These are phyloP conservation scores for Meda fulgida DNA, from an alignment of 2,797 vertebrate genomes.

Conservation along the genomic window DNA sequence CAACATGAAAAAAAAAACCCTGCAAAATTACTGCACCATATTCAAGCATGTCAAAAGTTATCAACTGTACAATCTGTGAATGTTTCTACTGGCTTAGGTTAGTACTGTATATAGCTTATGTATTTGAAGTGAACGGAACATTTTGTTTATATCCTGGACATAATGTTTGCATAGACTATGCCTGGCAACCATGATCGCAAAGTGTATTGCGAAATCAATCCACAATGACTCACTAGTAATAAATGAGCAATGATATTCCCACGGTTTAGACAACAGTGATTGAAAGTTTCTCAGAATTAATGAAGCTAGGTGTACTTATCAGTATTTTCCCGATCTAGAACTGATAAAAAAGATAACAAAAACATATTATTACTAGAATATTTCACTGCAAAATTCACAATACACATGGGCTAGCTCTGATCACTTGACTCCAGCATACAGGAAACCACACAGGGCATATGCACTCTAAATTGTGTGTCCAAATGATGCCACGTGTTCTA, in stretches of 20 bases:
- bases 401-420: slow-evolving; percentile 20
- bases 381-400: slow-evolving; percentile 27
- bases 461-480: slow-evolving; percentile 46
- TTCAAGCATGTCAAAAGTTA: slow-evolving; percentile 55
- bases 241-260: slow-evolving; percentile 3
- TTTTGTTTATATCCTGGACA: slow-evolving; percentile 4
- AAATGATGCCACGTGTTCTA: slow-evolving; percentile 55
- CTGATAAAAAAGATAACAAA: background rate
- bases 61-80: background rate
- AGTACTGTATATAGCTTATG: slow-evolving; percentile 13
- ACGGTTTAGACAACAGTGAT: background rate
- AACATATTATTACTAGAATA: background rate
- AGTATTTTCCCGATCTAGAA: background rate
- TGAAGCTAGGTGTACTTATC: slow-evolving; percentile 12
- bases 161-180: slow-evolving; percentile 26
- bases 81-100: slow-evolving; percentile 8
- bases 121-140: background rate
- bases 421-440: slow-evolving; percentile 28
- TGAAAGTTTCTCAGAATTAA: background rate
- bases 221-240: slow-evolving; percentile 15
- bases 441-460: slow-evolving; percentile 46
- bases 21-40: slow-evolving; percentile 45
- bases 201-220: slow-evolving; percentile 16
- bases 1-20: background rate
- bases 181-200: background rate